Evolutionary conservation across 2,888 invertebrate genomes (phyloP).

Genomic region (Zeuzera pyrina): DNA sequence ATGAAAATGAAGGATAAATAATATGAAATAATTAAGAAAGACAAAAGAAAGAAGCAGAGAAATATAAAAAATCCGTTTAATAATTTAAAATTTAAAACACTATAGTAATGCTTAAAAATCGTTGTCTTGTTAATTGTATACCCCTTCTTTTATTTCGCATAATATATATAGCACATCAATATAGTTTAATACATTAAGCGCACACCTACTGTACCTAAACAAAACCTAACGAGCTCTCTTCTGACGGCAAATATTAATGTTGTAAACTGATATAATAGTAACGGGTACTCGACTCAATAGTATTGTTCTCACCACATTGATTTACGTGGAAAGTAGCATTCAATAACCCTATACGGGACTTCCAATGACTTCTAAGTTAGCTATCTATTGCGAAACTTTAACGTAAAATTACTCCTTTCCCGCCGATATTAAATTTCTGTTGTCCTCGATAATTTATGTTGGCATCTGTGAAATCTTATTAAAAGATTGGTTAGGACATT

Average conservation of each 20-base stretch:
- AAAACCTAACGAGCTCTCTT: background rate
- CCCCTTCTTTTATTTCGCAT: too few species aligned
- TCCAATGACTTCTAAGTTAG: slow-evolving; percentile 45
- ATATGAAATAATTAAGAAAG: too few species aligned
- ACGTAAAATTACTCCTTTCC: slow-evolving; percentile 58
- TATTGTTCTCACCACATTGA: slow-evolving; percentile 50
- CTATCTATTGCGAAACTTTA: slow-evolving; percentile 63
- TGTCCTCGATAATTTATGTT: slow-evolving; percentile 55
- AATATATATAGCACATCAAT: too few species aligned
- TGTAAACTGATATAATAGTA: background rate
- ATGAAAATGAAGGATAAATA: too few species aligned
- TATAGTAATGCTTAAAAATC: too few species aligned
- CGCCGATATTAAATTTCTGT: slow-evolving; percentile 64
- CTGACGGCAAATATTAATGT: background rate
- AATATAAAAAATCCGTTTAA: too few species aligned
- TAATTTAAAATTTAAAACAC: too few species aligned
- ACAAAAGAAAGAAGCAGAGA: too few species aligned
- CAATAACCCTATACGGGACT: slow-evolving; percentile 39
- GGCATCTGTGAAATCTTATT: slow-evolving; percentile 33
- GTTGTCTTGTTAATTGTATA: too few species aligned
- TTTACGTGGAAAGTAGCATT: slow-evolving; percentile 46
- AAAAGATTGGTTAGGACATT: too few species aligned
- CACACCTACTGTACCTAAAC: background rate
- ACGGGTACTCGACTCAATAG: slow-evolving; percentile 6
- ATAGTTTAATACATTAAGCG: background rate